These are phyloP conservation scores for Ommatoiulus sabulosus DNA, from an alignment of 2,888 invertebrate genomes.

Conservation along the genomic window DNA sequence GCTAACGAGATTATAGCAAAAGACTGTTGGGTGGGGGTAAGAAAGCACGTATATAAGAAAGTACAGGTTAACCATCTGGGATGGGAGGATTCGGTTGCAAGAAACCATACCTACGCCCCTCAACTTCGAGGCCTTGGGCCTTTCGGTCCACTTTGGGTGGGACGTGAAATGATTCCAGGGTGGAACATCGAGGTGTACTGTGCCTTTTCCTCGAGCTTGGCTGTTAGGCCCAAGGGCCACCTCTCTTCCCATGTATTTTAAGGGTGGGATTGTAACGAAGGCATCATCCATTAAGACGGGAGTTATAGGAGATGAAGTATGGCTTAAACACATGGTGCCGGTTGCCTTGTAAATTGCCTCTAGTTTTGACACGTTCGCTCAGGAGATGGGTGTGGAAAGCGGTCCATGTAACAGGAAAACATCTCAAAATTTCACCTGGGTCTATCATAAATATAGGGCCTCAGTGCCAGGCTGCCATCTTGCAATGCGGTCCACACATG, in stretches of 20 bases:
- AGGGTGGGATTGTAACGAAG: not conserved
- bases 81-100: not conserved
- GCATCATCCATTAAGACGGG: constrained; percentile 15
- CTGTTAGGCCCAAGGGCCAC: constrained; percentile 19
- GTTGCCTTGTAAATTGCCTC: constrained; percentile 10
- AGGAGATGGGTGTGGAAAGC: not conserved
- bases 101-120: constrained; percentile 46
- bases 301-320: constrained; percentile 11
- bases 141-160: constrained; percentile 33
- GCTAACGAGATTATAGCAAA: constrained; percentile 38
- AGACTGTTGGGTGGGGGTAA: constrained; percentile 1
- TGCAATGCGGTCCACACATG: not conserved
- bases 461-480: not conserved
- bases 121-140: constrained; percentile 7
- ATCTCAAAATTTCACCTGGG: constrained; percentile 35
- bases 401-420: not conserved
- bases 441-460: constrained; percentile 9
- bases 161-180: constrained; percentile 28
- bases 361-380: constrained; percentile 25
- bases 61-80: constrained; percentile 45
- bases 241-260: not conserved
- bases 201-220: not conserved
- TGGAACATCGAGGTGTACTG: not conserved
- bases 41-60: not conserved
- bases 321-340: constrained; percentile 30